These are phyloP conservation scores for Maconellicoccus hirsutus DNA, from an alignment of 1,140 invertebrate species.

Conservation along the genomic window DNA sequence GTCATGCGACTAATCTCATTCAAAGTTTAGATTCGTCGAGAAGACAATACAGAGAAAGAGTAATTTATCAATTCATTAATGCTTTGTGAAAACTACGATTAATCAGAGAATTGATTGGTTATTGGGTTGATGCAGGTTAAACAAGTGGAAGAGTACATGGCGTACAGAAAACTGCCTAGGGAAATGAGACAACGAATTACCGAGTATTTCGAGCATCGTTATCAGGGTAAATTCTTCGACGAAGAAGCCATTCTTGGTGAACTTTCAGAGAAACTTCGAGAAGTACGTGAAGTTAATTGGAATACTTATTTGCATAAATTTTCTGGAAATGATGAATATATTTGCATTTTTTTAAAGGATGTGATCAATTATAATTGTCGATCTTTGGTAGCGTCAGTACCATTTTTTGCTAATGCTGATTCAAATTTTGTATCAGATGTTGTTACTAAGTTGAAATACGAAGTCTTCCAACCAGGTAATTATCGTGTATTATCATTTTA, in stretches of 20 bases:
- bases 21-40: slow-evolving; percentile 95
- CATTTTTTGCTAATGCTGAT: slow-evolving; percentile 97
- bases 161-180: slow-evolving; percentile 87
- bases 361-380: slow-evolving; percentile 99
- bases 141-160: slow-evolving; percentile 99
- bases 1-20: slow-evolving; percentile 95
- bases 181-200: slow-evolving; percentile 91
- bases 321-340: too few relatives aligned
- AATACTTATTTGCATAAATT: too few relatives aligned
- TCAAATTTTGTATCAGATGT: slow-evolving; percentile 96
- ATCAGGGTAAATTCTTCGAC: slow-evolving; percentile 99
- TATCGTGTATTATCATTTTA: background rate
- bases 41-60: slow-evolving; percentile 95
- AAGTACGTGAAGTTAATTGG: slow-evolving; percentile 51
- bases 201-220: slow-evolving; percentile 96
- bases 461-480: slow-evolving; percentile 95
- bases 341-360: slow-evolving; percentile 44
- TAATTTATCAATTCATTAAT: slow-evolving; percentile 33
- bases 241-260: slow-evolving; percentile 92
- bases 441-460: slow-evolving; percentile 93
- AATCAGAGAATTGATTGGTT: background rate
- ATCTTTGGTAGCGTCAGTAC: slow-evolving; percentile 92
- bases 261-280: slow-evolving; percentile 89
- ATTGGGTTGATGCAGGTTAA: slow-evolving; percentile 59
- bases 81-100: background rate